These are phyloP conservation scores for Epinephelus malabaricus DNA, from an alignment of 2,797 vertebrate genomes.

Conservation along the genomic window DNA sequence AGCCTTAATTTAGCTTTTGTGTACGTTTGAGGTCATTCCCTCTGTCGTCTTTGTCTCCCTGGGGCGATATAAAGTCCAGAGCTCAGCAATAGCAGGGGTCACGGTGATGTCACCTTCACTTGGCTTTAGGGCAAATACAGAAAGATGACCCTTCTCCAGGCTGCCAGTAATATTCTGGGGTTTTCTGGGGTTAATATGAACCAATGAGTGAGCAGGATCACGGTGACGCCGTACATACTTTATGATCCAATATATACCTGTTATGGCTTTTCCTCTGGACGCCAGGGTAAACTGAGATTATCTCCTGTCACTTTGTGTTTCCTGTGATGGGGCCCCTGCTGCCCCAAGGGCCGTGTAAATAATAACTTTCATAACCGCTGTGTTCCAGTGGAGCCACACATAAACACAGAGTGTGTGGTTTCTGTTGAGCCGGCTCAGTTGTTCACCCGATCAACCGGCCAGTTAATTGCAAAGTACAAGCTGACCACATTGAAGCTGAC, in stretches of 20 bases:
- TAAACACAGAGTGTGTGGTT: conserved; percentile 35
- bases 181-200: conserved; percentile 28
- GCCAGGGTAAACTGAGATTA: conserved; percentile 57
- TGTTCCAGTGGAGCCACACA: conserved; percentile 23
- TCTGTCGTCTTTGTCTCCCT: conserved; percentile 14
- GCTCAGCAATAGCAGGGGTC: conserved; percentile 58
- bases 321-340: conserved; percentile 23
- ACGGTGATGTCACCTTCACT: conserved; percentile 41
- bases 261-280: conserved; percentile 49
- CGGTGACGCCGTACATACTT: conserved; percentile 46
- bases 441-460: conserved; percentile 26
- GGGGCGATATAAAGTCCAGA: conserved; percentile 40
- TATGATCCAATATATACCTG: conserved; percentile 71
- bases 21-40: conserved; percentile 8
- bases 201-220: conserved; percentile 45
- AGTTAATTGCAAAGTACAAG: conserved; percentile 46
- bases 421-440: conserved; percentile 41
- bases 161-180: conserved; percentile 43
- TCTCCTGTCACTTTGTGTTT: conserved; percentile 57
- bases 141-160: conserved; percentile 25
- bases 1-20: conserved; percentile 46
- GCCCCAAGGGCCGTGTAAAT: conserved; percentile 35
- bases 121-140: conserved; percentile 44
- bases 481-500: conserved; percentile 61
- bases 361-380: conserved; percentile 41